Evolutionary conservation across 2,113 vertebrate genomes (phyloP).

Genomic region (Eurypyga helias): DNA sequence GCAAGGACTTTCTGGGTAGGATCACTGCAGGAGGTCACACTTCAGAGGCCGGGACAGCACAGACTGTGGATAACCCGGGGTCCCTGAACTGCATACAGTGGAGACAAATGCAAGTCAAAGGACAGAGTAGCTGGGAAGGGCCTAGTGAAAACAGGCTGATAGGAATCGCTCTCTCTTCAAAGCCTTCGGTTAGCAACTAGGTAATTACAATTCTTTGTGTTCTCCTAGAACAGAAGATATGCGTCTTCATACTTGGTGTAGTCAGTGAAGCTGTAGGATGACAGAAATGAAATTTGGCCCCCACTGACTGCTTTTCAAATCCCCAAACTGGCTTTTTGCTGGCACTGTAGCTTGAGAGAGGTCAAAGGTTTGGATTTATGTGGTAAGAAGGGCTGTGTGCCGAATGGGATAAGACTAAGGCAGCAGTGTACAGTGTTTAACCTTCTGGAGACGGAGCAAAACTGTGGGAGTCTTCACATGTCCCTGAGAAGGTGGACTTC

Average conservation of each 20-base stretch:
- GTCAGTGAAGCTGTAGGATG: background rate
- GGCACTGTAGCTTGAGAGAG: background rate
- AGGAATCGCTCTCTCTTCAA: background rate
- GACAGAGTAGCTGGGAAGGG: background rate
- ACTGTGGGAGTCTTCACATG: background rate
- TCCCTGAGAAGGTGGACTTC: background rate
- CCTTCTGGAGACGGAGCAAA: background rate
- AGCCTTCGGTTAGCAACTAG: background rate
- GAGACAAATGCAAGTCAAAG: background rate
- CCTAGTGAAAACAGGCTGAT: background rate
- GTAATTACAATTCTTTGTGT: background rate
- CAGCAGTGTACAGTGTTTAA: background rate
- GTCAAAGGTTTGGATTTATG: background rate
- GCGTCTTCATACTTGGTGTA: background rate
- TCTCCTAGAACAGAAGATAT: background rate
- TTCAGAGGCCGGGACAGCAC: background rate
- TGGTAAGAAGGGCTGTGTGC: background rate
- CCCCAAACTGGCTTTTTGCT: background rate
- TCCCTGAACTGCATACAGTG: background rate
- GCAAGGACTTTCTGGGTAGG: rapidly evolving
- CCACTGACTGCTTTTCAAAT: background rate
- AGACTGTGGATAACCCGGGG: background rate
- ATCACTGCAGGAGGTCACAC: background rate
- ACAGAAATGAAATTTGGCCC: background rate
- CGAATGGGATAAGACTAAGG: background rate